Evolutionary conservation across 2,888 invertebrate genomes (phyloP).

Genomic region (Cerastis leucographa): DNA sequence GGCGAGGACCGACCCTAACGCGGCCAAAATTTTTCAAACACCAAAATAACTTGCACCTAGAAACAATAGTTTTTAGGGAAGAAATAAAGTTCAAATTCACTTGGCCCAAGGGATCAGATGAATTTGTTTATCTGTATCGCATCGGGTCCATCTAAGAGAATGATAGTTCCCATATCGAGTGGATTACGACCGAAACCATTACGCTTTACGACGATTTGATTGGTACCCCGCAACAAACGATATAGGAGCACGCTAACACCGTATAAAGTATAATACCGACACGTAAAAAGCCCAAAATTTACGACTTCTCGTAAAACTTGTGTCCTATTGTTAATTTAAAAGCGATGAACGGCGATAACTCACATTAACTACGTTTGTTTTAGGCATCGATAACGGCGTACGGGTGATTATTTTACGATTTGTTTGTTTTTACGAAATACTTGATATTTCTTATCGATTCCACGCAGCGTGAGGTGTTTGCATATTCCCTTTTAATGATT

Average conservation of each 20-base stretch:
- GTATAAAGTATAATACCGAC: constrained; percentile 68
- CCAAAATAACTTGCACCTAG: constrained; percentile 35
- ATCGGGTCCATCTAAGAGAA: constrained; percentile 80
- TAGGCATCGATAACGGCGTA: constrained; percentile 68
- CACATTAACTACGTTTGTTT: constrained; percentile 76
- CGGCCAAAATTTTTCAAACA: constrained; percentile 59
- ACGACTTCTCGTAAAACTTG: constrained; percentile 83
- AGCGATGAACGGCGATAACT: constrained; percentile 80
- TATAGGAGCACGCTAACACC: constrained; percentile 83
- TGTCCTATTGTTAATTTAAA: constrained; percentile 84
- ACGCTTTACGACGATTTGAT: constrained; percentile 88
- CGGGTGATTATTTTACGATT: constrained; percentile 67
- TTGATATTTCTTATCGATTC: constrained; percentile 62
- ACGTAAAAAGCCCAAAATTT: constrained; percentile 84
- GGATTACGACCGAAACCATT: constrained; percentile 85
- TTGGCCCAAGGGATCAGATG: constrained; percentile 37
- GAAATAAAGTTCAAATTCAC: constrained; percentile 64
- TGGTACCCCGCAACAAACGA: constrained; percentile 86
- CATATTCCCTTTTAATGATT: constrained; percentile 32
- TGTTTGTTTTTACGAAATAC: constrained; percentile 61
- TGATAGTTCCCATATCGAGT: constrained; percentile 87
- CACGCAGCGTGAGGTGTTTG: constrained; percentile 44
- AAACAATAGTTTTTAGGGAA: constrained; percentile 37
- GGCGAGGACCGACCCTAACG: constrained; percentile 73
- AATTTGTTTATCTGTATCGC: constrained; percentile 71